A percentile compares a stretch with the other conserved stretches of the same genome.
phyloP scores from a whole-genome alignment of 2,797 vertebrate species.

The Gastrophryne carolinensis region DNA sequence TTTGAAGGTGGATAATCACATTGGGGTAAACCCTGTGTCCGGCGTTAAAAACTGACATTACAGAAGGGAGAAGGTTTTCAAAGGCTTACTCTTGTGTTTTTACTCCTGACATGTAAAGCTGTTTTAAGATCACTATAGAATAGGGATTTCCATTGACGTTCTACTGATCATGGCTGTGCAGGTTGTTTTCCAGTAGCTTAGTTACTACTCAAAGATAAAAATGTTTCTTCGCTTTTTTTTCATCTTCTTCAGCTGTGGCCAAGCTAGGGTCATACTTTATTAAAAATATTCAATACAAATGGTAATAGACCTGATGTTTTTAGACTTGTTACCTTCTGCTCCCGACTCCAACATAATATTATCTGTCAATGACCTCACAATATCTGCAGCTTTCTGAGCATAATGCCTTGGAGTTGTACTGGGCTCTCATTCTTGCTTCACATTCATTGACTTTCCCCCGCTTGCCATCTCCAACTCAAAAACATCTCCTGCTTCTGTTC shows the following conservation, averaged over 20 bases:
- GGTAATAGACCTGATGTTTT: neutral
- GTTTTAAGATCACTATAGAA: neutral
- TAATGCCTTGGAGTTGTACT: too few relatives aligned
- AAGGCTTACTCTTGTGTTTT: constrained; percentile 9
- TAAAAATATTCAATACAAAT: too few relatives aligned
- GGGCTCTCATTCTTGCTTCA: too few relatives aligned
- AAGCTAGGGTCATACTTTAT: neutral
- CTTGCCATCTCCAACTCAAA: too few relatives aligned
- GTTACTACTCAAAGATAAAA: constrained; percentile 24
- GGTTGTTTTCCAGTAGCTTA: constrained; percentile 10
- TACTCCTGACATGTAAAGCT: constrained; percentile 6
- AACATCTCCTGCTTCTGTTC: too few relatives aligned
- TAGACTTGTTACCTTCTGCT: neutral
- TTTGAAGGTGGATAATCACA: constrained; percentile 36
- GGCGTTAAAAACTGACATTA: constrained; percentile 1
- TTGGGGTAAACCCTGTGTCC: neutral
- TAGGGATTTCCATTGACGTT: neutral
- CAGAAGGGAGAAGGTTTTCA: constrained; percentile 1
- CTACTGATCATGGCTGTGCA: constrained; percentile 15
- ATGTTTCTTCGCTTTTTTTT: neutral
- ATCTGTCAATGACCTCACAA: too few relatives aligned
- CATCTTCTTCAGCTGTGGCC: constrained; percentile 20
- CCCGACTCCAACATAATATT: too few relatives aligned
- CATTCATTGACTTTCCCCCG: too few relatives aligned
- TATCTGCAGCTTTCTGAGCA: too few relatives aligned